Conservation (phyloP, 2,113 vertebrate genomes). For the Amphilophus citrinellus region DNA sequence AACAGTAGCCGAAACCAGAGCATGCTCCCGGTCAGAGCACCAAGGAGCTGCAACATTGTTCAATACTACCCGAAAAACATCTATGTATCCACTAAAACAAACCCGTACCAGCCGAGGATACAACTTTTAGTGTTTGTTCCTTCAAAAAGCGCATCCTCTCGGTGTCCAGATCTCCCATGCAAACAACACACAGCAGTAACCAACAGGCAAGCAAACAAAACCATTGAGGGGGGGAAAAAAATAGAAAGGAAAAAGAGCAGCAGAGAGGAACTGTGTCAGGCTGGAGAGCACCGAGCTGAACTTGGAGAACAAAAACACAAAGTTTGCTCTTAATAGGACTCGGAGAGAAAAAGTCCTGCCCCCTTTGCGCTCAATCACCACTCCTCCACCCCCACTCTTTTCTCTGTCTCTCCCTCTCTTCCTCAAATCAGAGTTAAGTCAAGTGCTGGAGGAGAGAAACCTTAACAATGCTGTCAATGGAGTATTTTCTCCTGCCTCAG, state of each 20-base stretch:
- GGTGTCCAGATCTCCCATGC: conserved; percentile 60
- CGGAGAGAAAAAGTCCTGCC: conserved; percentile 80
- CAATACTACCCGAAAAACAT: conserved; percentile 60
- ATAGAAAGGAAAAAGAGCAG: conserved; percentile 24
- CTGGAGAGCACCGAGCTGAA: conserved; percentile 77
- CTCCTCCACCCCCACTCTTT: conserved; percentile 57
- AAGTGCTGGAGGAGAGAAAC: conserved; percentile 72
- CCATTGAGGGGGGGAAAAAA: conserved; percentile 37
- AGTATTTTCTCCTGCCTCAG: conserved; percentile 23
- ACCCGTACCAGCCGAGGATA: conserved; percentile 14
- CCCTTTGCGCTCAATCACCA: conserved; percentile 80
- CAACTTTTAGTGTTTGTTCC: conserved; percentile 46
- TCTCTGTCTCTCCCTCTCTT: conserved; percentile 42
- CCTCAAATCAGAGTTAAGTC: conserved; percentile 72
- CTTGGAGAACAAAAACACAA: conserved; percentile 85
- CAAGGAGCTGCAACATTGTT: conserved; percentile 72
- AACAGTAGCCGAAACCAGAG: conserved; percentile 69
- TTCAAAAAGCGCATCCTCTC: conserved; percentile 73
- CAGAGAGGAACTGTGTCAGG: conserved; percentile 60
- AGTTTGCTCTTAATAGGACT: conserved; percentile 85
- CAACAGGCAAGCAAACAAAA: conserved; percentile 60
- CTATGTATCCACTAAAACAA: conserved; percentile 57
- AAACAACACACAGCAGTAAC: conserved; percentile 52
- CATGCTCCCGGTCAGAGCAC: conserved; percentile 54
- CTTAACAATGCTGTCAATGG: conserved; percentile 57